Evolutionary conservation across 2,888 invertebrate genomes (phyloP).

Genomic region (Allolobophora icterica): DNA sequence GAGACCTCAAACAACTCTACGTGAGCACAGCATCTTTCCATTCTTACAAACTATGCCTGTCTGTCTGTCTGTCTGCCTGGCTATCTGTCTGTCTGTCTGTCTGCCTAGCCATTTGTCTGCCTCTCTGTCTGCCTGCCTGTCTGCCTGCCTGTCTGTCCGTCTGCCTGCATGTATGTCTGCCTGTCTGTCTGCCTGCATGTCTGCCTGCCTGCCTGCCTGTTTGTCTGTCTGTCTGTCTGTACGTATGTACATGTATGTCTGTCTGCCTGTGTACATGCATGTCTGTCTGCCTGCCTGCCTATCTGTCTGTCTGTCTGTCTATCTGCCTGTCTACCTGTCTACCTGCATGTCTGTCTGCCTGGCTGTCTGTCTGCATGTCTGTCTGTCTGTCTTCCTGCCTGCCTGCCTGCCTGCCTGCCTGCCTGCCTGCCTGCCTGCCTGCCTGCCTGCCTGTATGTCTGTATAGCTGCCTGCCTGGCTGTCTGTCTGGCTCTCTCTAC

Average conservation of each 20-base stretch:
- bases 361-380: too few species aligned
- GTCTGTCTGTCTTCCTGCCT: too few species aligned
- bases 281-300: not conserved
- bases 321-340: not conserved
- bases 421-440: too few species aligned
- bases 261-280: too few species aligned
- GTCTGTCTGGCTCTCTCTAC: too few species aligned
- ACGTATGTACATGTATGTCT: too few species aligned
- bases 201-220: not conserved
- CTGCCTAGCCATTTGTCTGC: not conserved
- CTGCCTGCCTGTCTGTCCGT: not conserved
- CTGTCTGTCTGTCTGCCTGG: not conserved
- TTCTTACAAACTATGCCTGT: not conserved
- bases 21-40: not conserved
- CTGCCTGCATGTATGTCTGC: too few species aligned
- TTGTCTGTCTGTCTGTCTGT: not conserved
- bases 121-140: too few species aligned
- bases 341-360: too few species aligned
- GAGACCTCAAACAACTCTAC: slow-evolving; percentile 15
- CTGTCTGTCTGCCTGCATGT: not conserved
- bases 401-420: not conserved
- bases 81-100: not conserved
- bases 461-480: too few species aligned
- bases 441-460: too few species aligned
- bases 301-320: not conserved